Percentiles rank a stretch among this genome's conserved stretches.
phyloP scores from a whole-genome alignment of 2,797 vertebrate species.

The Sebastes itinus region DNA sequence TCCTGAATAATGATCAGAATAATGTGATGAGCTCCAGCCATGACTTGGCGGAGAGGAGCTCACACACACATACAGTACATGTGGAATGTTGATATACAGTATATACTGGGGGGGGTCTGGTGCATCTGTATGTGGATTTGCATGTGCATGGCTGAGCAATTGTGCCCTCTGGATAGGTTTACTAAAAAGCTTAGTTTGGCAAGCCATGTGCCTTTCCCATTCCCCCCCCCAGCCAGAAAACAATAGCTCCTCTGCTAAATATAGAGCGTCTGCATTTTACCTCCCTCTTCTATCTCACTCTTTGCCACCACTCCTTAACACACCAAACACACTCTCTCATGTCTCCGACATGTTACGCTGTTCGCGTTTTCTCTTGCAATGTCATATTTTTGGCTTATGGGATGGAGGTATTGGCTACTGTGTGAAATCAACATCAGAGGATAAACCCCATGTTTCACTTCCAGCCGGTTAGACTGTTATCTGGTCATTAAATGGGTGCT shows the following conservation, averaged over 20 bases:
- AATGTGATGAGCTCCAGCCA: slow-evolving; percentile 52
- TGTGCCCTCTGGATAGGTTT: slow-evolving; percentile 41
- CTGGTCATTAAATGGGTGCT: no score
- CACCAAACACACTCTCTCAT: slow-evolving; percentile 8
- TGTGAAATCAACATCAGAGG: slow-evolving; percentile 16
- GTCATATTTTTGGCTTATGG: slow-evolving; percentile 24
- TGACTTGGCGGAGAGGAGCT: slow-evolving; percentile 4
- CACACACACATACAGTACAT: neutral
- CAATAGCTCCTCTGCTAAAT: slow-evolving; percentile 72
- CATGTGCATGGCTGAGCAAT: slow-evolving; percentile 15
- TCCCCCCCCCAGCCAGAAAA: slow-evolving; percentile 52
- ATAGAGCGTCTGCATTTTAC: slow-evolving; percentile 64
- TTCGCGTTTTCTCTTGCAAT: neutral
- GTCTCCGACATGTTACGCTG: slow-evolving; percentile 10
- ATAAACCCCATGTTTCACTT: slow-evolving; percentile 18
- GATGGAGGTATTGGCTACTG: neutral
- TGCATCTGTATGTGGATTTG: slow-evolving; percentile 25
- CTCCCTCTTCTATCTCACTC: slow-evolving; percentile 50
- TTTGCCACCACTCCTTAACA: slow-evolving; percentile 25
- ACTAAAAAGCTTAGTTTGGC: slow-evolving; percentile 43
- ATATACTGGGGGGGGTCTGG: neutral
- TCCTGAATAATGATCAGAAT: slow-evolving; percentile 68
- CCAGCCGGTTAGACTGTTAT: no score
- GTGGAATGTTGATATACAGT: neutral
- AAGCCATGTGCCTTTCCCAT: slow-evolving; percentile 18